Conservation (phyloP, 1,140 invertebrate genomes). For the Anagrus nilaparvatae region DNA sequence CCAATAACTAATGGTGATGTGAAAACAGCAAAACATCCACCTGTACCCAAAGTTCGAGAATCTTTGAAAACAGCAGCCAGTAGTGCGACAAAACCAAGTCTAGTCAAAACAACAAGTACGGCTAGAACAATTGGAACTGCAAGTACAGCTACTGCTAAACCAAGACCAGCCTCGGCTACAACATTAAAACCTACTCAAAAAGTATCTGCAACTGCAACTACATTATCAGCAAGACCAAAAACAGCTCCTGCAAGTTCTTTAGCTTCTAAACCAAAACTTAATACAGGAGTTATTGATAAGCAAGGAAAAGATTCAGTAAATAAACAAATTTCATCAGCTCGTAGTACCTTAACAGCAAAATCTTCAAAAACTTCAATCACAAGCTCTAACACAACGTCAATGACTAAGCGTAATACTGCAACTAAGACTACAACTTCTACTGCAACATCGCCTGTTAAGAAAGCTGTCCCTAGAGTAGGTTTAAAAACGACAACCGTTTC, state of each 20-base stretch:
- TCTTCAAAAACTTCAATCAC: too few relatives aligned
- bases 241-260: conserved; percentile 23
- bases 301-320: conserved; percentile 50
- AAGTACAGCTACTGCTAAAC: conserved; percentile 13
- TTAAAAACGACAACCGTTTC: neutral
- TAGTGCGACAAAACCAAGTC: conserved; percentile 10
- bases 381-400: conserved; percentile 14
- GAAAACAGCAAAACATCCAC: conserved; percentile 23
- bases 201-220: conserved; percentile 9
- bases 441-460: conserved; percentile 17
- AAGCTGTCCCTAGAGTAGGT: conserved; percentile 1
- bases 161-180: conserved; percentile 18
- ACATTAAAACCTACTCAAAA: conserved; percentile 7
- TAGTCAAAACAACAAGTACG: conserved; percentile 21
- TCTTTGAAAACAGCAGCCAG: neutral
- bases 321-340: conserved; percentile 45
- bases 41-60: neutral
- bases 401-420: too few relatives aligned
- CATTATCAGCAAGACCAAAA: conserved; percentile 25
- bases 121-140: conserved; percentile 6
- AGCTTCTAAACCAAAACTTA: conserved; percentile 20
- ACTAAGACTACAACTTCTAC: conserved; percentile 20
- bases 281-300: conserved; percentile 43
- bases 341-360: conserved; percentile 25
- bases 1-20: conserved; percentile 43